Base-by-base conservation (phyloP, 1,140 invertebrate genomes). In the Amyelois transitella region DNA sequence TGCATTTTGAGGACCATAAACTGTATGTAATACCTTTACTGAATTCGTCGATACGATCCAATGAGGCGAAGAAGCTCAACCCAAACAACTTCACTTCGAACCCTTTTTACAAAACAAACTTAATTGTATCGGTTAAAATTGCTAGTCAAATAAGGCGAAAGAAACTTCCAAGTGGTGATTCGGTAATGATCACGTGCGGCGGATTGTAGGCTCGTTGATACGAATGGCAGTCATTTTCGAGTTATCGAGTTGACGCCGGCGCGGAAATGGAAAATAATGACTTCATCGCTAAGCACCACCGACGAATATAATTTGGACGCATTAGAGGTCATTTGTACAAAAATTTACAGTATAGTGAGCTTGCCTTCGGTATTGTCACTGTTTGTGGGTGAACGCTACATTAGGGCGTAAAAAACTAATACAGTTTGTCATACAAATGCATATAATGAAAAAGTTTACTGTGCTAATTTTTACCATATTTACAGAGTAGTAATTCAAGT, bases 201-300 rank as follows among this genome's bases (percentile, higher is more conserved):
- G 63, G 71, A 77, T 83, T 70, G 71, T 60, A 21, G 55, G 71
- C 64, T 69, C 53, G 70, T 76, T 75, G 62, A 58, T 73, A 81
- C 69, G 60, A 77, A 81, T 70, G 66, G 62, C 64, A 64, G 78
- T 86, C 70, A 85, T 86, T 88, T 86, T 88, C 85, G 75, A 88
- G 74, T 88, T 88, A 86, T 85, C 81, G 76, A 80, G 74, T 86
- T 80, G 75, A 75, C 80, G 71, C 77, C 68, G 68, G 51, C 67
- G 64, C 77, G 84, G 81, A 88, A 87, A 88, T 82, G 75, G 75
- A 78, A 79, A 81, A 82, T 86, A 88, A 88, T 86, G 79, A 81
- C 82, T 88, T 82, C 77, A 88, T 86, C 64, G 72, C 63, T 69
- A 68, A 72, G 62, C 68, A 71, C 74, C 64, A 69, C 60, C 66